A percentile compares a stretch with the other conserved stretches of the same genome.
Evolutionary conservation across 64 coral and sea anemone genomes (phyloP).

Genomic region (Dendrophyllia cribrosa): DNA sequence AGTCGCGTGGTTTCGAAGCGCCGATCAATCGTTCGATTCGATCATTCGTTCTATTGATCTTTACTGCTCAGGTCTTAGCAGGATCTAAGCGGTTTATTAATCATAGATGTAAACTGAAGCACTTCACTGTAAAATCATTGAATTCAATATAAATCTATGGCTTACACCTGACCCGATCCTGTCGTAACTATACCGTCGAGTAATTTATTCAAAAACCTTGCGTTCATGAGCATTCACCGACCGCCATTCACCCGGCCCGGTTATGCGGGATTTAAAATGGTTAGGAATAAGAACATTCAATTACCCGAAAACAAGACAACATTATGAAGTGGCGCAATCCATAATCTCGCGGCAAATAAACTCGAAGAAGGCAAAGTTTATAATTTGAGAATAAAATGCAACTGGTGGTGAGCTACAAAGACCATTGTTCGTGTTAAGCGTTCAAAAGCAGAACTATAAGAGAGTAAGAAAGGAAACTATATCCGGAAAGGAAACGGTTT

Average conservation of each 20-base stretch:
- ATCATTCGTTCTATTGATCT: slow-evolving; percentile 59
- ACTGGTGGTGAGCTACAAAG: slow-evolving; percentile 50
- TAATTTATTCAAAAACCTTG: slow-evolving; percentile 52
- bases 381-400: slow-evolving; percentile 29
- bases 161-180: slow-evolving; percentile 39
- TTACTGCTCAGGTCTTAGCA: slow-evolving; percentile 4
- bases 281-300: slow-evolving; percentile 45
- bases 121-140: slow-evolving; percentile 23
- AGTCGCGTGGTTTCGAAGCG: slow-evolving; percentile 62
- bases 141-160: slow-evolving; percentile 19
- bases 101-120: slow-evolving; percentile 25
- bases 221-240: slow-evolving; percentile 38
- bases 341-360: not conserved
- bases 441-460: slow-evolving; percentile 26
- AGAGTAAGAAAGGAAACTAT: slow-evolving; percentile 13
- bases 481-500: not conserved
- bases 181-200: slow-evolving; percentile 52
- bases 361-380: slow-evolving; percentile 1
- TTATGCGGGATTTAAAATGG: slow-evolving; percentile 20
- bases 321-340: not conserved
- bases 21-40: slow-evolving; percentile 33
- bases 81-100: slow-evolving; percentile 24
- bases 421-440: slow-evolving; percentile 36
- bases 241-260: slow-evolving; percentile 34
- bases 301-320: not conserved